phyloP scores from a whole-genome alignment of 2,888 invertebrate species.

The Drosophila subquinaria region DNA sequence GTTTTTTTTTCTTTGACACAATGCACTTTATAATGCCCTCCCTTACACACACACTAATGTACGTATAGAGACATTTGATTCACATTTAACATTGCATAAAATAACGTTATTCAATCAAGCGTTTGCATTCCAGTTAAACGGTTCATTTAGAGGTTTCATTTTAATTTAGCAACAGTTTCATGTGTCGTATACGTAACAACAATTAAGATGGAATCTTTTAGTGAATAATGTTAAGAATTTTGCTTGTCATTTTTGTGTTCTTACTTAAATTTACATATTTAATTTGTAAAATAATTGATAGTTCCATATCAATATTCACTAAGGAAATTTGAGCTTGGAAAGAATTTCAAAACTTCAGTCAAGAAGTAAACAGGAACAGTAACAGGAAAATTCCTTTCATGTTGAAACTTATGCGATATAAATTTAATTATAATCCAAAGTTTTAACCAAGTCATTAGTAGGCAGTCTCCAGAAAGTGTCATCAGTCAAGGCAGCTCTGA shows the following conservation, averaged over 20 bases:
- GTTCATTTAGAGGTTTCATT: slow-evolving; percentile 7
- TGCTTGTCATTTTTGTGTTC: background rate
- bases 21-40: slow-evolving; percentile 72
- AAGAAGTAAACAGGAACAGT: background rate
- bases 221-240: background rate
- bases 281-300: too few species aligned
- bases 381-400: background rate
- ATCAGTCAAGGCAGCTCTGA: slow-evolving; percentile 1
- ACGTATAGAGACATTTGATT: slow-evolving; percentile 46
- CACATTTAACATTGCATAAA: slow-evolving; percentile 34
- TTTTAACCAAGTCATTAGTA: slow-evolving; percentile 47
- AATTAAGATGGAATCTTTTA: background rate
- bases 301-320: too few species aligned
- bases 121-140: slow-evolving; percentile 46
- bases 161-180: slow-evolving; percentile 1
- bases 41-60: slow-evolving; percentile 1
- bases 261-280: background rate
- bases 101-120: slow-evolving; percentile 55
- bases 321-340: background rate
- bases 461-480: slow-evolving; percentile 1
- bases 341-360: background rate
- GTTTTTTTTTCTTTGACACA: slow-evolving; percentile 76
- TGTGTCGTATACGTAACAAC: slow-evolving; percentile 19
- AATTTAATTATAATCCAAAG: slow-evolving; percentile 43
- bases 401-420: background rate